Evolutionary conservation across 2,888 invertebrate genomes (phyloP).

Genomic region (Drosophila colorata): DNA sequence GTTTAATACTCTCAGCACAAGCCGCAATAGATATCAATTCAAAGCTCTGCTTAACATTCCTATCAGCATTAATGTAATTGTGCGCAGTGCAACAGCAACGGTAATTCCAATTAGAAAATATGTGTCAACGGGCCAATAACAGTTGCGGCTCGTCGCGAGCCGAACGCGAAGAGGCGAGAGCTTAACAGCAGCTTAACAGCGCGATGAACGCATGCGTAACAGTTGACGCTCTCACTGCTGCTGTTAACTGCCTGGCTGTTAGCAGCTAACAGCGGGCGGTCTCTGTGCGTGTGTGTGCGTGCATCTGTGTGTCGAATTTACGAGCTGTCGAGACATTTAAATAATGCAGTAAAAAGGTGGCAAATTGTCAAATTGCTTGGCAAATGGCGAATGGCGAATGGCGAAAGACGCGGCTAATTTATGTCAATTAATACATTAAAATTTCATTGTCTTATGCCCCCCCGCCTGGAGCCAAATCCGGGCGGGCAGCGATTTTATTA

Average conservation of each 20-base stretch:
- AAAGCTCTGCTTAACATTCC: slow-evolving; percentile 3
- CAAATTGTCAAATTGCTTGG: slow-evolving; percentile 63
- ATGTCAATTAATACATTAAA: slow-evolving; percentile 75
- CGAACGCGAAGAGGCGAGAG: slow-evolving; percentile 25
- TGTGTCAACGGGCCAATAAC: slow-evolving; percentile 71
- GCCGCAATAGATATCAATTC: neutral
- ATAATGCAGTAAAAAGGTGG: slow-evolving; percentile 54
- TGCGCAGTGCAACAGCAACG: slow-evolving; percentile 56
- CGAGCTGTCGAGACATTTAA: slow-evolving; percentile 45
- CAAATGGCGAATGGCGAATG: slow-evolving; percentile 35
- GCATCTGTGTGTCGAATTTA: slow-evolving; percentile 23
- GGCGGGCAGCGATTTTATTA: slow-evolving; percentile 45
- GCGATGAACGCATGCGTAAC: slow-evolving; percentile 56
- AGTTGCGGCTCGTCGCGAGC: slow-evolving; percentile 33
- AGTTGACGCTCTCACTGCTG: slow-evolving; percentile 25
- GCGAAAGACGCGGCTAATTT: slow-evolving; percentile 58
- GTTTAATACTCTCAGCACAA: too few relatives aligned
- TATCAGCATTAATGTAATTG: slow-evolving; percentile 7
- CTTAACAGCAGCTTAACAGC: slow-evolving; percentile 37
- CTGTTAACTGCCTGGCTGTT: slow-evolving; percentile 55
- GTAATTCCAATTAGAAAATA: slow-evolving; percentile 74
- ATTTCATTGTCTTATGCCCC: slow-evolving; percentile 44
- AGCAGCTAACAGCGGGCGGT: slow-evolving; percentile 15
- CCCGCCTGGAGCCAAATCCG: neutral
- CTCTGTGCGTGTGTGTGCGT: neutral